Conservation (phyloP, 2,797 vertebrate genomes). For the Alcedo quadribrachys region DNA sequence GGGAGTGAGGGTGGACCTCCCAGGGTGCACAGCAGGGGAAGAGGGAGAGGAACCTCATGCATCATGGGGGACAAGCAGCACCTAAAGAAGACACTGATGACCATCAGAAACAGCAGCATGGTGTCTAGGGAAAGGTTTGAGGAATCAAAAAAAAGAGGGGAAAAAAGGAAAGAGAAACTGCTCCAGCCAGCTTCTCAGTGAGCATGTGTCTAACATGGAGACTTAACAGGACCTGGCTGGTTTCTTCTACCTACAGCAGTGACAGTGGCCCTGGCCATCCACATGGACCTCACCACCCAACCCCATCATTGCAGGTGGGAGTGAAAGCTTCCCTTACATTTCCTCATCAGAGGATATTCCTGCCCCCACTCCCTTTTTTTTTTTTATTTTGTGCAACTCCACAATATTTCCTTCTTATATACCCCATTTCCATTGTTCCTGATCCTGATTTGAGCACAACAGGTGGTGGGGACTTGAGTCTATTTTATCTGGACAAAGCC, state of each 20-base stretch:
- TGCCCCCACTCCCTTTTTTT: not conserved
- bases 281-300: not conserved
- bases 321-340: too few relatives aligned
- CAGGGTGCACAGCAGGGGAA: not conserved
- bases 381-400: not conserved
- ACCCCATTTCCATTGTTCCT: not conserved
- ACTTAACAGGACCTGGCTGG: not conserved
- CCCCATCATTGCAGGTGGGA: accelerated
- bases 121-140: not conserved
- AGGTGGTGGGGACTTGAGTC: not conserved
- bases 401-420: not conserved
- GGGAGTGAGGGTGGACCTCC: not conserved
- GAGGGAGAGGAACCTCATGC: not conserved
- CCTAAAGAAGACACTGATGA: not conserved
- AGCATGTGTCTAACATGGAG: not conserved
- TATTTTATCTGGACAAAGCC: not conserved
- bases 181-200: not conserved
- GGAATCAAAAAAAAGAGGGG: too few relatives aligned
- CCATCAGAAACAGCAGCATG: not conserved
- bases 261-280: not conserved
- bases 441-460: not conserved
- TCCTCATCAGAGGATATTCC: too few relatives aligned
- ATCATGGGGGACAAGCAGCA: not conserved
- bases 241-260: not conserved
- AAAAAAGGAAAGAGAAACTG: not conserved